Conservation (phyloP, 2,113 vertebrate species). For the Pelecanus crispus region DNA sequence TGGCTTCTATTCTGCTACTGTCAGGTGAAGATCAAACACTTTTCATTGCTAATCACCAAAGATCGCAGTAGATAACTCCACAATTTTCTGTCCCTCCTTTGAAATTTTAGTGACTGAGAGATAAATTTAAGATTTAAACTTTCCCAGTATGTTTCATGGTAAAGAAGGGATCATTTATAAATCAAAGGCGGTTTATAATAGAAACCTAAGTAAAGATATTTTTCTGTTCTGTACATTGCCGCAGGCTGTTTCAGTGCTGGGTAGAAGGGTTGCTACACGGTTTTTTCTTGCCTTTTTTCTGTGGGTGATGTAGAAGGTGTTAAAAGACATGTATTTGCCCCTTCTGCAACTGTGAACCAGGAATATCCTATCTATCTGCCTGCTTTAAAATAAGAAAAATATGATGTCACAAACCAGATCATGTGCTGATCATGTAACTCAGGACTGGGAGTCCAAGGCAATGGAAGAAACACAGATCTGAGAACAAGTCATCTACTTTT, state of each 20-base stretch:
- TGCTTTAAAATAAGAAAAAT: neutral
- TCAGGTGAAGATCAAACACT: constrained; percentile 30
- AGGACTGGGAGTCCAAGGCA: neutral
- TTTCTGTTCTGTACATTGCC: neutral
- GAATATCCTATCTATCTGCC: neutral
- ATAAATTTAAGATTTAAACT: neutral
- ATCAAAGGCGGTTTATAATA: neutral
- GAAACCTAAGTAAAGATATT: neutral
- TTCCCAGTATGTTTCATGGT: neutral
- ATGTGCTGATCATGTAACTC: neutral
- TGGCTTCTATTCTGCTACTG: neutral
- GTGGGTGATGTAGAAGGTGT: neutral
- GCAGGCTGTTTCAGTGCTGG: neutral
- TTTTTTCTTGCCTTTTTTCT: neutral
- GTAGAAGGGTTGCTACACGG: neutral
- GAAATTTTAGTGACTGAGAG: neutral
- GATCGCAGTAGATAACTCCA: neutral
- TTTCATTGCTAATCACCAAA: neutral
- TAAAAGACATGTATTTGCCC: neutral
- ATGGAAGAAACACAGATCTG: neutral
- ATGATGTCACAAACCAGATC: neutral
- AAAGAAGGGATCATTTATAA: neutral
- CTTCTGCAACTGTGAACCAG: neutral
- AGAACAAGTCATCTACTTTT: neutral
- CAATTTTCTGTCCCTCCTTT: neutral